phyloP scores from a whole-genome alignment of 2,888 invertebrate species.

The Thymelicus acteon region DNA sequence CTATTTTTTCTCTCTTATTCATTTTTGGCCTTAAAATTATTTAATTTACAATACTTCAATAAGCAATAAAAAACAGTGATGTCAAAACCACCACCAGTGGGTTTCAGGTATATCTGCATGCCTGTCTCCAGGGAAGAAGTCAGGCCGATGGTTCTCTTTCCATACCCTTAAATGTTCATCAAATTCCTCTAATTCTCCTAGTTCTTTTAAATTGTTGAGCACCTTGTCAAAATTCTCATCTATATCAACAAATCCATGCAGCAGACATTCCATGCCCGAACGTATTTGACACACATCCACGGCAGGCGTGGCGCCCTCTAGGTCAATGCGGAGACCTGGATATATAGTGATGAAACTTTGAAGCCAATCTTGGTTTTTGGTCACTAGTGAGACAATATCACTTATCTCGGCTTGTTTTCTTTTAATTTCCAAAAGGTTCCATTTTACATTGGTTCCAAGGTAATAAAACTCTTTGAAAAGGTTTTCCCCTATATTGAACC shows the following conservation, averaged over 20 bases:
- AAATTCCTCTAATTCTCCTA: constrained; percentile 45
- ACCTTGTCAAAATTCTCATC: constrained; percentile 41
- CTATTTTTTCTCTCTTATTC: no score
- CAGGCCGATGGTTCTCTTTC: constrained; percentile 45
- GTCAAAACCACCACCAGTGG: constrained; percentile 49
- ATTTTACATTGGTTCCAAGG: constrained; percentile 39
- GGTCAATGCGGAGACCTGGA: constrained; percentile 42
- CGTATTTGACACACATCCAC: constrained; percentile 19
- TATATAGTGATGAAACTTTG: constrained; percentile 45
- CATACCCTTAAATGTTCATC: constrained; percentile 44
- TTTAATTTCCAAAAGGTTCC: constrained; percentile 40
- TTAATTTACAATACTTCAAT: no score
- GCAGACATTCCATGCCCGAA: constrained; percentile 20
- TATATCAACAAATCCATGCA: constrained; percentile 40
- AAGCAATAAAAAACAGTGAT: neutral
- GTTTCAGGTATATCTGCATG: constrained; percentile 32
- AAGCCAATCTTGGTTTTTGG: constrained; percentile 42
- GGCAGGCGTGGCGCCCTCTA: constrained; percentile 42
- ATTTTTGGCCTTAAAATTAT: no score
- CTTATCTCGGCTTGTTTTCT: constrained; percentile 26
- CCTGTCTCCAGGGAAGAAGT: constrained; percentile 40
- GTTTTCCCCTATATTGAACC: constrained; percentile 44
- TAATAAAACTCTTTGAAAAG: constrained; percentile 44
- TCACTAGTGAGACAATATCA: constrained; percentile 36
- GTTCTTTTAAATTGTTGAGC: constrained; percentile 39